phyloP scores from a whole-genome alignment of 2,113 vertebrate species.

The Tetrao urogallus region DNA sequence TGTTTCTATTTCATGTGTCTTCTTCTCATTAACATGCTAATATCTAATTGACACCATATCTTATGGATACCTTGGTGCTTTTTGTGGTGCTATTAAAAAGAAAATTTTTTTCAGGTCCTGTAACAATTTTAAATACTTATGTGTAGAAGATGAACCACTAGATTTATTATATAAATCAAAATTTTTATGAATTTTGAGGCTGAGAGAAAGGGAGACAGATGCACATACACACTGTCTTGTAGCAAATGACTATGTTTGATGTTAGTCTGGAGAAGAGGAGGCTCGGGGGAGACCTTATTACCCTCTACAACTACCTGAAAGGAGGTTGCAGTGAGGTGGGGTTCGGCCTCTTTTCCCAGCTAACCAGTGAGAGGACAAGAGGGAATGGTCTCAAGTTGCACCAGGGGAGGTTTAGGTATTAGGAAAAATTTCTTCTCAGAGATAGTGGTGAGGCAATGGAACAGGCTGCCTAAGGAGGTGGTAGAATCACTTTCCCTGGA shows the following conservation, averaged over 20 bases:
- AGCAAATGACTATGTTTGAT: not conserved
- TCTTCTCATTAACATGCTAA: not conserved
- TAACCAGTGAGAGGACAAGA: too few species aligned
- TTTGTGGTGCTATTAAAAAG: not conserved
- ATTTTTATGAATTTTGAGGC: not conserved
- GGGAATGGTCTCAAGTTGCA: too few species aligned
- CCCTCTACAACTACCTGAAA: too few species aligned
- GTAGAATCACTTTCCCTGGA: too few species aligned
- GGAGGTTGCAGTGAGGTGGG: too few species aligned
- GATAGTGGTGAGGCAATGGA: too few species aligned
- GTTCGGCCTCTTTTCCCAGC: too few species aligned
- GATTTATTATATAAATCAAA: not conserved
- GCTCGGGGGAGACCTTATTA: too few species aligned
- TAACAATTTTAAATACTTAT: not conserved
- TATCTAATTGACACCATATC: fast-evolving
- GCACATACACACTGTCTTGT: not conserved
- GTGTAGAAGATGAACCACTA: not conserved
- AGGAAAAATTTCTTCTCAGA: too few species aligned
- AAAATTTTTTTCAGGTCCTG: not conserved
- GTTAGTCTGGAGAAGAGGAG: not conserved
- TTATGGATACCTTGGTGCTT: not conserved
- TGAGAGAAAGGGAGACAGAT: not conserved
- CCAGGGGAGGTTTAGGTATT: too few species aligned
- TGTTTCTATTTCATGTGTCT: not conserved
- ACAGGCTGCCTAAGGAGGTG: too few species aligned